Conservation (phyloP, 2,797 vertebrate species). For the Cyprinodon diabolis region DNA sequence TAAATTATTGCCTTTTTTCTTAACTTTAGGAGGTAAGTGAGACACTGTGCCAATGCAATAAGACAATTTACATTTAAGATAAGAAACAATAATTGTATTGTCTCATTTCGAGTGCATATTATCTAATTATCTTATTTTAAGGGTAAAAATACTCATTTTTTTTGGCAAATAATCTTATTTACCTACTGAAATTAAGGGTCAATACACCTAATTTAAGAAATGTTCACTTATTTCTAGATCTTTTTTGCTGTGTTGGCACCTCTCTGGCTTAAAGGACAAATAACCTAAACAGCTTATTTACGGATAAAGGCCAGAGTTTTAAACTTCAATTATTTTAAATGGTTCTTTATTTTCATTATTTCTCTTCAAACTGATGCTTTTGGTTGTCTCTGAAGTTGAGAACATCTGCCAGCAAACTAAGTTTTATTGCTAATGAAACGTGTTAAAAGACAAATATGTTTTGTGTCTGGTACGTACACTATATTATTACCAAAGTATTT, state of each 20-base stretch:
- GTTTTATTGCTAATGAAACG: slow-evolving; percentile 36
- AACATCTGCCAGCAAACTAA: slow-evolving; percentile 30
- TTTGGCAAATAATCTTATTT: too few relatives aligned
- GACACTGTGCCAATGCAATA: too few relatives aligned
- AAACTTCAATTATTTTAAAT: slow-evolving; percentile 28
- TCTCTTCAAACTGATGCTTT: slow-evolving; percentile 26
- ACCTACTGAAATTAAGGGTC: too few relatives aligned
- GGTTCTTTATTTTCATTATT: slow-evolving; percentile 9
- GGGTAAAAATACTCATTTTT: too few relatives aligned
- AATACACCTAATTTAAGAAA: too few relatives aligned
- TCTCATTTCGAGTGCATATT: too few relatives aligned
- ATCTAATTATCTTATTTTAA: too few relatives aligned
- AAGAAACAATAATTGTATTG: too few relatives aligned
- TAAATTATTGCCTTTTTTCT: too few relatives aligned
- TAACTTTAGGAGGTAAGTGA: too few relatives aligned
- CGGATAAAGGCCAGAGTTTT: slow-evolving; percentile 24
- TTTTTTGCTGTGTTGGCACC: background rate
- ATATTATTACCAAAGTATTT: background rate
- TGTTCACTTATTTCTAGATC: too few relatives aligned
- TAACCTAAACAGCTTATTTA: slow-evolving; percentile 31
- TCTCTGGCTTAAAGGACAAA: slow-evolving; percentile 31
- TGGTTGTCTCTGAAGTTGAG: slow-evolving; percentile 17
- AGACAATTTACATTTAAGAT: too few relatives aligned
- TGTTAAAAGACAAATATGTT: slow-evolving; percentile 17
- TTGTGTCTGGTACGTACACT: slow-evolving; percentile 4